Conservation (phyloP, 2,797 vertebrate genomes). For the Vireo griseus region DNA sequence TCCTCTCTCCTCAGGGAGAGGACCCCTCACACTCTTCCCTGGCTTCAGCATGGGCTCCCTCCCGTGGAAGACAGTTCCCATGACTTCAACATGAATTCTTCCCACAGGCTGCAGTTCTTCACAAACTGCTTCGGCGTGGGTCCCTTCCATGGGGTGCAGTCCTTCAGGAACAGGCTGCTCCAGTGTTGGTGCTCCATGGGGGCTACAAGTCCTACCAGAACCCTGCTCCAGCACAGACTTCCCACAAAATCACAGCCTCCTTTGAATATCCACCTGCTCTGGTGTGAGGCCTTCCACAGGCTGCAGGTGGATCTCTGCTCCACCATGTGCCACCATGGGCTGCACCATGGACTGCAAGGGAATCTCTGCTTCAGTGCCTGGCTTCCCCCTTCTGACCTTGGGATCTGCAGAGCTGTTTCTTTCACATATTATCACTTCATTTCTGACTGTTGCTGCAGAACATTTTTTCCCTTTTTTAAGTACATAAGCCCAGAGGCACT, state of each 20-base stretch:
- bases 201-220: not conserved
- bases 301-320: not conserved
- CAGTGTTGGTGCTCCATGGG: accelerated
- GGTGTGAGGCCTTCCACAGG: not conserved
- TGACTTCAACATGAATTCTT: not conserved
- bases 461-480: not conserved
- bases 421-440: not conserved
- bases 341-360: accelerated
- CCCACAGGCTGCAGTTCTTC: not conserved
- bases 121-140: not conserved
- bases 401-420: not conserved
- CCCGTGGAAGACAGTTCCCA: not conserved
- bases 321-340: not conserved
- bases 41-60: not conserved
- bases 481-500: not conserved
- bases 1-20: not conserved
- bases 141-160: not conserved
- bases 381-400: not conserved
- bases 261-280: not conserved
- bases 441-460: not conserved
- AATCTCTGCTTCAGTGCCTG: not conserved
- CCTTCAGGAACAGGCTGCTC: not conserved
- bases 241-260: not conserved
- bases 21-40: not conserved
- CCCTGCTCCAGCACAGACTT: not conserved